phyloP scores from a whole-genome alignment of 2,113 vertebrate species.

The Felis catus region F.catus_Fca126_mat1.0 CM031414.1:130054501-130055000 shows the following conservation, averaged over 20 bases:
- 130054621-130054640: background rate
- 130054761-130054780: background rate
- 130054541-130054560: background rate
- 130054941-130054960: background rate
- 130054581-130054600: background rate
- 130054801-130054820: background rate
- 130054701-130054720: background rate
- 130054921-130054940: background rate
- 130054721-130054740: background rate
- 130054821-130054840: background rate
- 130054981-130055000: background rate
- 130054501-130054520: too few relatives aligned
- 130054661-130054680: background rate
- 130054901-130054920: background rate
- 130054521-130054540: background rate
- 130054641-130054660: background rate
- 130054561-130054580: fast-evolving
- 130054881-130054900: background rate
- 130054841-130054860: background rate
- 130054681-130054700: background rate
- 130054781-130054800: background rate
- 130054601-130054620: background rate
- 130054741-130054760: background rate
- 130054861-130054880: background rate
- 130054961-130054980: background rate